Percentiles rank a stretch among this genome's conserved stretches.
phyloP scores from a whole-genome alignment of 2,113 vertebrate species.

The Otocyon megalotis region DNA sequence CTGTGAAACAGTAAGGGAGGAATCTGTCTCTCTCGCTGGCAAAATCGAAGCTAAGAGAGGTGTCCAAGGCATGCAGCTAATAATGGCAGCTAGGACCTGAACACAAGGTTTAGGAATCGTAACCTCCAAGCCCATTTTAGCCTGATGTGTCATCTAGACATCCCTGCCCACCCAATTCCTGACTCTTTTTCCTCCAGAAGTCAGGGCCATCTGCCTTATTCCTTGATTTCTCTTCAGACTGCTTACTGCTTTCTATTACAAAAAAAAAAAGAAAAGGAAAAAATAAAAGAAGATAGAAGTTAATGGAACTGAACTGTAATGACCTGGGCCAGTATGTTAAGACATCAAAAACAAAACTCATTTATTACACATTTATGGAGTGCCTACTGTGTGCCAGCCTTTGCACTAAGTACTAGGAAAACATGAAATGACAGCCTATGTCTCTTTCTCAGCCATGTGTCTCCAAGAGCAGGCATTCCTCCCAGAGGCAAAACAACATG shows the following conservation, averaged over 20 bases:
- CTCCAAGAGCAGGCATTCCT: background rate
- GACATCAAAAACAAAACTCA: background rate
- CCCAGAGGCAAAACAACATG: background rate
- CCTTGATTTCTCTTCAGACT: background rate
- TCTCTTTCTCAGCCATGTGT: background rate
- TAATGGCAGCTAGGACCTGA: background rate
- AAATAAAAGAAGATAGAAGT: background rate
- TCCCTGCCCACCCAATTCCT: background rate
- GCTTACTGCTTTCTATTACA: background rate
- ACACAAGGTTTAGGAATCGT: background rate
- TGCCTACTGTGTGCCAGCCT: background rate
- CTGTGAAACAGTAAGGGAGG: background rate
- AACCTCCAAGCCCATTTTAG: background rate
- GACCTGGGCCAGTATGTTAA: background rate
- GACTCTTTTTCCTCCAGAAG: background rate
- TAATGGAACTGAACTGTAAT: background rate
- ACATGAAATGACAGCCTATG: background rate
- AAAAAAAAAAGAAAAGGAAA: background rate
- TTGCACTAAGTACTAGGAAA: background rate
- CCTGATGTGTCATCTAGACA: background rate
- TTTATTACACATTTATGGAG: background rate
- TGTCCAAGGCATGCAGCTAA: slow-evolving; percentile 26
- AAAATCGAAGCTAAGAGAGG: background rate
- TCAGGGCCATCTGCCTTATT: background rate
- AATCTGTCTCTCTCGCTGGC: background rate